Evolutionary conservation across 2,888 invertebrate genomes (phyloP).

Genomic region (Philopedon plagiatum): DNA sequence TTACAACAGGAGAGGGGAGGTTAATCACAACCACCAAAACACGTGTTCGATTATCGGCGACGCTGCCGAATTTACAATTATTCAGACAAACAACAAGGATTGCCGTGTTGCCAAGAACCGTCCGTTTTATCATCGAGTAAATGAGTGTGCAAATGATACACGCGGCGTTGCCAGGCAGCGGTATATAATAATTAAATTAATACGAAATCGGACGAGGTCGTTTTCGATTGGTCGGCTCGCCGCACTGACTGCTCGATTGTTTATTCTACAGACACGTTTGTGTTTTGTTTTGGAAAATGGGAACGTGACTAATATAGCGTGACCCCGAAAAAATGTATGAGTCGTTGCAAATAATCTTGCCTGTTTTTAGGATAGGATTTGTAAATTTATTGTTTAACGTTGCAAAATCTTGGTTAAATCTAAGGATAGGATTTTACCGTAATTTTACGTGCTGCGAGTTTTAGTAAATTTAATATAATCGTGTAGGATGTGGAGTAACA

Average conservation of each 20-base stretch:
- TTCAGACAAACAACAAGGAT: not conserved
- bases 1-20: slow-evolving; percentile 1
- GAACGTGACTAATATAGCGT: slow-evolving; percentile 28
- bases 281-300: slow-evolving; percentile 11
- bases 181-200: not conserved
- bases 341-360: not conserved
- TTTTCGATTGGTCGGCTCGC: slow-evolving; percentile 9
- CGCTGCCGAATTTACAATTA: not conserved
- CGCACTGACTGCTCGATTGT: not conserved
- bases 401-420: too few species aligned
- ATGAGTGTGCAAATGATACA: not conserved
- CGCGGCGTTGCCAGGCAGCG: not conserved
- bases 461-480: too few species aligned
- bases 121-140: not conserved
- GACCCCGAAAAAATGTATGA: slow-evolving; percentile 11
- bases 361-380: not conserved
- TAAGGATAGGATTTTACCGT: too few species aligned
- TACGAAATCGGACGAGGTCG: slow-evolving; percentile 3
- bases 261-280: slow-evolving; percentile 24
- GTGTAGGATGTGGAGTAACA: too few species aligned
- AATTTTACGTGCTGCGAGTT: too few species aligned
- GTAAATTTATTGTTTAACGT: not conserved
- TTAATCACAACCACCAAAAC: slow-evolving; percentile 21
- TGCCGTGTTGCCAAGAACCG: slow-evolving; percentile 1
- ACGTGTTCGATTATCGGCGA: slow-evolving; percentile 5